A percentile compares a stretch with the other conserved stretches of the same genome.
These are phyloP conservation scores for Ciconia stormi DNA, from an alignment of 2,113 vertebrate genomes.

Conservation along the genomic window DNA sequence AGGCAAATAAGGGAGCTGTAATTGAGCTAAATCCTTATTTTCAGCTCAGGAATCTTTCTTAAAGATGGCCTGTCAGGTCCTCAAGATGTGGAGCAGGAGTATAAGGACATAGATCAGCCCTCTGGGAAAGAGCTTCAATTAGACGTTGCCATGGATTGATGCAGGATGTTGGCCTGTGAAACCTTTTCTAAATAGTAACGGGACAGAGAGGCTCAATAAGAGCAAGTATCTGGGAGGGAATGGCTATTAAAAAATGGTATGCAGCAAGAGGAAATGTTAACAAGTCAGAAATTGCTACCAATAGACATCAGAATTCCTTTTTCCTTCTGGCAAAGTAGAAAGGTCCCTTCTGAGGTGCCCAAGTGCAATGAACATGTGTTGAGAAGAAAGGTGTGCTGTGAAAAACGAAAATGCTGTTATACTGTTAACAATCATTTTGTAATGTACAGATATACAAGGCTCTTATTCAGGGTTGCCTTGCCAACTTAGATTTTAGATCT, in stretches of 20 bases:
- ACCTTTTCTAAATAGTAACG: background rate
- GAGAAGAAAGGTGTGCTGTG: background rate
- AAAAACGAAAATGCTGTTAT: fast-evolving
- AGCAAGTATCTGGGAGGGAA: background rate
- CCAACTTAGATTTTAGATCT: background rate
- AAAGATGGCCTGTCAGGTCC: background rate
- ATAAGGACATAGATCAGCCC: background rate
- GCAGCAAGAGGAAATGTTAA: background rate
- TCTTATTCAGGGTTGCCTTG: background rate
- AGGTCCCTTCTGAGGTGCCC: background rate
- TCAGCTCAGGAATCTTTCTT: background rate
- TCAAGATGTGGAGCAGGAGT: background rate
- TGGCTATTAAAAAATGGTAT: background rate
- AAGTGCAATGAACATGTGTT: background rate
- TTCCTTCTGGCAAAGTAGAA: background rate
- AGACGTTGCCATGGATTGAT: background rate
- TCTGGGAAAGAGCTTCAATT: background rate
- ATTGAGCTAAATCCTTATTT: background rate
- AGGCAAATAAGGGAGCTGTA: background rate
- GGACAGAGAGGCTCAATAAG: background rate
- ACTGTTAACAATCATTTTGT: background rate
- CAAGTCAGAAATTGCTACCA: background rate
- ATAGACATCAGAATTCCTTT: background rate
- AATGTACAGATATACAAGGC: fast-evolving
- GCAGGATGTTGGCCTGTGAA: background rate